Evolutionary conservation across 1,140 invertebrate genomes (phyloP).

Genomic region (Papilio polyxenes): DNA sequence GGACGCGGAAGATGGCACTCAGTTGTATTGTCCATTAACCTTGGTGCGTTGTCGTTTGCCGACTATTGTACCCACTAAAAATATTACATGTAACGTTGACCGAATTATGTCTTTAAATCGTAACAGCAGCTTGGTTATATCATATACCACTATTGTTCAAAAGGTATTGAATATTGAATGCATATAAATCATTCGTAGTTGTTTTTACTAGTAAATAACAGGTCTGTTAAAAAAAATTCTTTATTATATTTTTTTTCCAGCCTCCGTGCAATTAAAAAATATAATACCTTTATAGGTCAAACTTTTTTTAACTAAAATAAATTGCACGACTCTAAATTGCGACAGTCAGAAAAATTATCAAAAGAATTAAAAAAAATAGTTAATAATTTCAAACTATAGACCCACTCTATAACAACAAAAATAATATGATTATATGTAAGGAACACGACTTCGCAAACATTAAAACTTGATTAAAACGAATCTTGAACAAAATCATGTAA

Average conservation of each 20-base stretch:
- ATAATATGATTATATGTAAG: background rate
- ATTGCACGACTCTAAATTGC: too few species aligned
- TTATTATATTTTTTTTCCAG: too few species aligned
- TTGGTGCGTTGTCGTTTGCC: constrained; percentile 53
- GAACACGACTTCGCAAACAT: background rate
- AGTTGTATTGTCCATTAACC: constrained; percentile 67
- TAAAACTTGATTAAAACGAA: constrained; percentile 2
- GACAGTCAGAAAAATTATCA: too few species aligned
- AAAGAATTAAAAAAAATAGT: too few species aligned
- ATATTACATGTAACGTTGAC: constrained; percentile 11
- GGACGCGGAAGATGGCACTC: constrained; percentile 67
- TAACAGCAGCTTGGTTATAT: background rate
- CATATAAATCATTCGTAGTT: too few species aligned
- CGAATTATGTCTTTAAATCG: constrained; percentile 25
- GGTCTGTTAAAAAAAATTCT: too few species aligned
- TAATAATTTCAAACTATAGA: background rate
- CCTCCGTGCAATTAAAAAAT: too few species aligned
- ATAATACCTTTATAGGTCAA: too few species aligned
- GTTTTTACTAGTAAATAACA: too few species aligned
- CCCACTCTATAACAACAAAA: background rate
- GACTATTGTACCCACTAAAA: constrained; percentile 40
- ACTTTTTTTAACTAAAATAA: too few species aligned
- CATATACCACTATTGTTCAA: background rate
- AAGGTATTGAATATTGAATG: too few species aligned
- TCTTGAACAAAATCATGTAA: background rate